A percentile compares a stretch with the other conserved stretches of the same genome.
Evolutionary conservation across 1,140 invertebrate species (phyloP).

Genomic region (Pentalonia nigronervosa): DNA sequence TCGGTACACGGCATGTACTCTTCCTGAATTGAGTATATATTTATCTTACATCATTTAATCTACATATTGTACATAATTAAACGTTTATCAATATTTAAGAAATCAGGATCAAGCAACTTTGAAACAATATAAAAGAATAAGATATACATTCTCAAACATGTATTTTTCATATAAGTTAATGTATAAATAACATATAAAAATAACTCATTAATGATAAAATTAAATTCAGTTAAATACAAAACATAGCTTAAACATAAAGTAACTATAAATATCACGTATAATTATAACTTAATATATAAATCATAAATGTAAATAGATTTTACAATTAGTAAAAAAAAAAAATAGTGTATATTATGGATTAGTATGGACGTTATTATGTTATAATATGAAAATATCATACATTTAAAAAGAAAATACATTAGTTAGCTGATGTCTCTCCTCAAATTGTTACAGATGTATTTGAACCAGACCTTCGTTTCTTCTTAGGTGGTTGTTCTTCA

Average conservation of each 20-base stretch:
- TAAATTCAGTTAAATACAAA: not conserved
- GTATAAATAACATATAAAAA: not conserved
- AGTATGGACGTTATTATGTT: not conserved
- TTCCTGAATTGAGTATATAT: not conserved
- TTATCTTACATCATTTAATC: not conserved
- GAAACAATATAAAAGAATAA: not conserved
- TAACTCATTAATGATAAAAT: not conserved
- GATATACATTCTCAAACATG: not conserved
- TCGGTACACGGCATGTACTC: too few relatives aligned
- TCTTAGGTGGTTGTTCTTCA: not conserved
- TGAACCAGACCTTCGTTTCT: constrained; percentile 3
- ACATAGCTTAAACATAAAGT: not conserved
- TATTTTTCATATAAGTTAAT: not conserved
- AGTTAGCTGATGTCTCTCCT: not conserved
- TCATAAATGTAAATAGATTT: not conserved
- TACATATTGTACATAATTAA: not conserved
- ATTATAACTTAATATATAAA: not conserved
- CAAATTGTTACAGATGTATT: not conserved
- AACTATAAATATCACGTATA: not conserved
- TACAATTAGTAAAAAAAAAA: not conserved
- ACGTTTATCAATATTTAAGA: not conserved
- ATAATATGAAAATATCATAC: not conserved
- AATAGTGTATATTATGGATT: not conserved
- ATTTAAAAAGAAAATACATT: not conserved
- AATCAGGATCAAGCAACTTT: not conserved